Evolutionary conservation across 2,113 vertebrate species (phyloP), one percentile per base, ranked within the genome.

Genomic region (Plecotus auritus): DNA sequence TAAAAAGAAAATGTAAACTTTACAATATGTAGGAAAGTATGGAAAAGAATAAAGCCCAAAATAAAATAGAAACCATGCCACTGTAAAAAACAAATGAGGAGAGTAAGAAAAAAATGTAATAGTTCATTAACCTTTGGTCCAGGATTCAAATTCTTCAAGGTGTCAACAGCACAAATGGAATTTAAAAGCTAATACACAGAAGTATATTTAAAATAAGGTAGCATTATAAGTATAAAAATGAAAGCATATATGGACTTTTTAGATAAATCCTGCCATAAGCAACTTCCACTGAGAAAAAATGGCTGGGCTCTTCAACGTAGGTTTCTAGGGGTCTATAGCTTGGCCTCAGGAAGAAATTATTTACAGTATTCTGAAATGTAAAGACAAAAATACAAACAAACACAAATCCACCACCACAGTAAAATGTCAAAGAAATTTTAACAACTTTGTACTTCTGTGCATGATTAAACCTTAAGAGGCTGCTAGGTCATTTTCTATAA

Each of bases 141-240:
- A 93, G 37, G 70, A 94, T 74, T 84, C 66, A 90, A 80, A 92
- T 77, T 77, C 64, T 84, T 88, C 30, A 90, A 92, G 26, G 61
- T 87, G 20, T 88, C 64, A 93, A 88, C 0, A 92, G 32, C 61
- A 74, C 8, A 95, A 51, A 49, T 47, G 20, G n/a, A 97, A 74
- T 81, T 94, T 90, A 95, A 96, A 96, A 96, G 73, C 28, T 94
- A 96, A 93, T 12, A 74, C 3, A 72, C 6, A 83, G 17, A 94
- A 87, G 37, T 90, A 91, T 85, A 85, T 74, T 88, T 47, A 59
- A 64, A 96, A 73, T 87, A 85, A 92, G 51, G 30, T 90, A 90
- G 67, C 9, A 90, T 26, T 32, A 35, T 40, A 94, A 64, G 35
- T 94, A 85, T 51, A 77, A 73, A 84, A 82, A 72, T 70, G 49